Base-by-base conservation (phyloP, 2,797 vertebrate genomes). In the Ptychadena robeensis region DNA sequence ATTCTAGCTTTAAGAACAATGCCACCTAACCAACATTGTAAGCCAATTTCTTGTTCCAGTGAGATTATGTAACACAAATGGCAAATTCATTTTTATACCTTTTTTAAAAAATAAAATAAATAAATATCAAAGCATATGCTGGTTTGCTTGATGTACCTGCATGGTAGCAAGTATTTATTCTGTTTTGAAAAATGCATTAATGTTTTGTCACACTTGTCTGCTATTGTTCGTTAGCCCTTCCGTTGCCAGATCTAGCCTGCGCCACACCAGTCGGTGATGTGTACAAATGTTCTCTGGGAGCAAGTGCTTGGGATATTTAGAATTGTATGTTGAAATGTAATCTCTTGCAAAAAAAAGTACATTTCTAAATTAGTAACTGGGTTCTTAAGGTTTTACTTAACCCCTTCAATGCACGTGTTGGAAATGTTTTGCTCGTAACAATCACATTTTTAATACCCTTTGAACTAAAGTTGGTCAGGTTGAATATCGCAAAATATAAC, bases 81-180 rank as follows among this genome's bases (percentile, higher is more conserved):
- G 18, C 18, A 53, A 53, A 0, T 53, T 22, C 18, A 22, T 22
- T 53, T 22, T 22, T 61, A 28, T 28, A 61, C 59, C 27, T 2
- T 61, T 61, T 28, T 48, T 11, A 27, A 25, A 25, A 2, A 2
- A 61, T n/a, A n/a, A n/a, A n/a, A n/a, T n/a, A n/a, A n/a, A n/a
- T n/a, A n/a, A n/a, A n/a, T n/a, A n/a, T n/a, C n/a, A 61, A 61
- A 28, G 59, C 27, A 28, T 61, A 61, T 61, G 59, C 59, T 61
- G 59, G 59, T 25, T 65, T 18, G 25, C 27, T 84, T 91, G 86
- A 87, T 89, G 89, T 89, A 90, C 90, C 91, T 94, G 92, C 92
- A 95, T 88, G 94, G 94, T 94, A 96, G 92, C 95, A 94, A 93
- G 92, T 93, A 94, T 90, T 90, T 90, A 90, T 83, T 86, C 18